These are phyloP conservation scores for Halictus ligatus DNA, from an alignment of 2,888 invertebrate species.

Conservation along the genomic window DNA sequence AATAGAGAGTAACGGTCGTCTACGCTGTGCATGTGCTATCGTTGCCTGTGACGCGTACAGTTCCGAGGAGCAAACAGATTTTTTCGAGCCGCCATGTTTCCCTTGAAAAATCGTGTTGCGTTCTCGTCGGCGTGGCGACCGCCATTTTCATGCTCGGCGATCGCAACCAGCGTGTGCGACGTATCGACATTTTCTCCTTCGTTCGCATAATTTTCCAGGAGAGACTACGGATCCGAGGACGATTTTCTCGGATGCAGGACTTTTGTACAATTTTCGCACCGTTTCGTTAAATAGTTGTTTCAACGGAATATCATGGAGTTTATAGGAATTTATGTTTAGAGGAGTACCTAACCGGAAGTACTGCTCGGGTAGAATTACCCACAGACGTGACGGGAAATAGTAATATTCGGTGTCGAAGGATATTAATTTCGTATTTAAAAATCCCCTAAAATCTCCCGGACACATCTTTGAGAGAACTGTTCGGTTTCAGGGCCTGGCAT, in stretches of 20 bases:
- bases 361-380: constrained; percentile 7
- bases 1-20: constrained; percentile 38
- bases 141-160: background rate
- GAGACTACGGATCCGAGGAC: background rate
- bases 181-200: background rate
- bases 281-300: background rate
- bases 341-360: background rate
- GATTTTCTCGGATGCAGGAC: background rate
- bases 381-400: background rate
- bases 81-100: constrained; percentile 49
- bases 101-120: constrained; percentile 23
- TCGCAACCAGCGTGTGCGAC: background rate
- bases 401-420: background rate
- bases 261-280: background rate
- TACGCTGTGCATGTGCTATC: background rate
- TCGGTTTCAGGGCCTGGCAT: no score
- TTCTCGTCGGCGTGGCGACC: background rate
- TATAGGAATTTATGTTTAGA: background rate
- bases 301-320: background rate
- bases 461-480: no score
- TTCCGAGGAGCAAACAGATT: constrained; percentile 39
- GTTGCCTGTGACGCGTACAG: constrained; percentile 26
- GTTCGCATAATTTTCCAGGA: background rate
- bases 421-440: background rate
- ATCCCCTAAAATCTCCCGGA: background rate